Conservation (phyloP, 1,140 invertebrate species). For the Scaptomyza pallida region DNA sequence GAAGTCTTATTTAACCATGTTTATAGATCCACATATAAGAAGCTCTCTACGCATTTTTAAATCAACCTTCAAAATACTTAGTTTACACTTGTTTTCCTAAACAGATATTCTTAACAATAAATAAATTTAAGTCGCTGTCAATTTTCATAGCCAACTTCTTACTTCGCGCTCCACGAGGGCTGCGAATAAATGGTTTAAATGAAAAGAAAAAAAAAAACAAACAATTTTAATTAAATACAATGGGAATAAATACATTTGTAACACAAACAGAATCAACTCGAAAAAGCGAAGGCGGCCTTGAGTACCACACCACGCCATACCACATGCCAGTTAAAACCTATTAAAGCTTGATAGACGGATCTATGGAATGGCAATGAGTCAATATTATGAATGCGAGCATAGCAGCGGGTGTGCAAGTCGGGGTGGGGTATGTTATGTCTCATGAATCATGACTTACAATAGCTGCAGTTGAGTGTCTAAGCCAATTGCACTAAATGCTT, state of each 20-base stretch:
- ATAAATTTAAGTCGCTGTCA: slow-evolving; percentile 6
- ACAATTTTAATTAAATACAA: slow-evolving; percentile 73
- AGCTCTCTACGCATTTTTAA: neutral
- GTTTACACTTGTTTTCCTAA: neutral
- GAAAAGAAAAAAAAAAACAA: slow-evolving; percentile 37
- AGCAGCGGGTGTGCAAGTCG: neutral
- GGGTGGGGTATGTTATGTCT: neutral
- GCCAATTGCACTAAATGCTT: slow-evolving; percentile 28
- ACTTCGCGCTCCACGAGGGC: too few species aligned
- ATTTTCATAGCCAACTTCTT: neutral
- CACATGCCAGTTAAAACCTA: slow-evolving; percentile 54
- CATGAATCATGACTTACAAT: slow-evolving; percentile 20
- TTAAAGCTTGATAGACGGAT: slow-evolving; percentile 63
- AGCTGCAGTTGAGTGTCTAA: slow-evolving; percentile 14
- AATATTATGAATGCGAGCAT: slow-evolving; percentile 30
- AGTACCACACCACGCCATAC: slow-evolving; percentile 11
- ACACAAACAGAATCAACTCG: slow-evolving; percentile 33
- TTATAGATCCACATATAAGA: neutral
- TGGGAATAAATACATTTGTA: slow-evolving; percentile 62
- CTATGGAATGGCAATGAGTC: slow-evolving; percentile 67
- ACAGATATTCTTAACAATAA: slow-evolving; percentile 9
- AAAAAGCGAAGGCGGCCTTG: slow-evolving; percentile 54
- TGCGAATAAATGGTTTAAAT: neutral
- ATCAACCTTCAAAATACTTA: neutral
- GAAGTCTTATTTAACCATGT: too few species aligned